phyloP scores from a whole-genome alignment of 2,888 invertebrate species.

The Coelopa pilipes region DNA sequence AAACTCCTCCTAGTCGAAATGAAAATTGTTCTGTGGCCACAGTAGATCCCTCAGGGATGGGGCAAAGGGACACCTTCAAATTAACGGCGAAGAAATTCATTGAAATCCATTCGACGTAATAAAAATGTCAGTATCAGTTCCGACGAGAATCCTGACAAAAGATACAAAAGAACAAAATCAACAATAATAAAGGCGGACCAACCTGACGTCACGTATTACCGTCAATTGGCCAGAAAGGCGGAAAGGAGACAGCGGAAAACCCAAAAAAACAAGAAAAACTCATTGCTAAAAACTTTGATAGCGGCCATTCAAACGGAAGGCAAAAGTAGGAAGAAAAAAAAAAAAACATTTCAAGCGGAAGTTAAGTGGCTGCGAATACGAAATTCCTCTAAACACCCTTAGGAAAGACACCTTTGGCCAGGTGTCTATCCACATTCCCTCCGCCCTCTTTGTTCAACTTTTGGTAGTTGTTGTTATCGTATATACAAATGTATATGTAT shows the following conservation, averaged over 20 bases:
- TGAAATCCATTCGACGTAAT: constrained; percentile 45
- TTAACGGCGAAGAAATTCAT: constrained; percentile 22
- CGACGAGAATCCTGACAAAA: background rate
- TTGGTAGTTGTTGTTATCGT: constrained; percentile 30
- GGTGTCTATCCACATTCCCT: constrained; percentile 14
- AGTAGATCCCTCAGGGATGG: background rate
- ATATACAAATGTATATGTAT: constrained; percentile 34
- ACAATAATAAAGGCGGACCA: constrained; percentile 17
- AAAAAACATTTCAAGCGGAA: constrained; percentile 39
- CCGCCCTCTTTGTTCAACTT: background rate
- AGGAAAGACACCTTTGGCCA: constrained; percentile 10
- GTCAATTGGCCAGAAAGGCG: constrained; percentile 58
- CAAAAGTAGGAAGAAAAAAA: constrained; percentile 37
- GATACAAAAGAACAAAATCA: background rate
- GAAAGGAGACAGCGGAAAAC: constrained; percentile 42
- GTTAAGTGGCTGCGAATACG: constrained; percentile 14
- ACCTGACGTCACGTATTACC: constrained; percentile 55
- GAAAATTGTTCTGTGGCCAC: constrained; percentile 17
- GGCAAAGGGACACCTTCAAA: constrained; percentile 3
- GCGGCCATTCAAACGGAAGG: constrained; percentile 62
- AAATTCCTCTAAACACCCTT: constrained; percentile 8
- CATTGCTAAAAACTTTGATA: constrained; percentile 53
- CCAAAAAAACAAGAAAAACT: constrained; percentile 30
- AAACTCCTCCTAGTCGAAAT: background rate
- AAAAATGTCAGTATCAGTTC: constrained; percentile 48